phyloP scores from a whole-genome alignment of 2,888 invertebrate species.

The Brassicogethes aeneus region DNA sequence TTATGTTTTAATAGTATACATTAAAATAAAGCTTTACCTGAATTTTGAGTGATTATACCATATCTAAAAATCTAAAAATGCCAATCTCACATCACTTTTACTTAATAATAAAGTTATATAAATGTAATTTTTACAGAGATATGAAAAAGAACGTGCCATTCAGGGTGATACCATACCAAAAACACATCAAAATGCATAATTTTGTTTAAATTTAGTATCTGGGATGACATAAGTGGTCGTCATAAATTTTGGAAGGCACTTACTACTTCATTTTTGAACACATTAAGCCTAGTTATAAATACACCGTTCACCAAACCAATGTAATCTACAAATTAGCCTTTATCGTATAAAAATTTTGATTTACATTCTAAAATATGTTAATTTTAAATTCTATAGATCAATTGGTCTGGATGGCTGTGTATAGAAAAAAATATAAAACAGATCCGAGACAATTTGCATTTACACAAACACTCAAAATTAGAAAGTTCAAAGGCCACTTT shows the following conservation, averaged over 20 bases:
- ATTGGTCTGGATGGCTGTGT: neutral
- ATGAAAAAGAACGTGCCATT: conserved; percentile 55
- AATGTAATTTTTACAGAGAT: conserved; percentile 35
- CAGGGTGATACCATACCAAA: conserved; percentile 63
- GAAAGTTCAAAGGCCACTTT: conserved; percentile 41
- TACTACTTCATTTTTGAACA: conserved; percentile 72
- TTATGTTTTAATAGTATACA: conserved; percentile 35
- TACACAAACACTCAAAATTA: conserved; percentile 22
- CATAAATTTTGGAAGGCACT: conserved; percentile 71
- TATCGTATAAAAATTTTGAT: conserved; percentile 1
- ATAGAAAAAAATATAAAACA: conserved; percentile 8
- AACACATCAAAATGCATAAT: conserved; percentile 39
- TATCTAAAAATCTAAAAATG: conserved; percentile 27
- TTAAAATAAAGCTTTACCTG: conserved; percentile 42
- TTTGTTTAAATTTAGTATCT: conserved; percentile 37
- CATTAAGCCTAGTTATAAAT: conserved; percentile 57
- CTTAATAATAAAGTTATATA: conserved; percentile 33
- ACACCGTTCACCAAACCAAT: conserved; percentile 3
- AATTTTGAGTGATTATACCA: conserved; percentile 34
- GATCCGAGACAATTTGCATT: conserved; percentile 24
- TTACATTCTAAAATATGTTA: neutral
- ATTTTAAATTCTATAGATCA: neutral
- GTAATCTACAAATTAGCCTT: neutral
- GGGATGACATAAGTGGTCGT: conserved; percentile 49
- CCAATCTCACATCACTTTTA: conserved; percentile 33